Conservation (phyloP, 2,113 vertebrate species). For the Xiphorhynchus elegans region DNA sequence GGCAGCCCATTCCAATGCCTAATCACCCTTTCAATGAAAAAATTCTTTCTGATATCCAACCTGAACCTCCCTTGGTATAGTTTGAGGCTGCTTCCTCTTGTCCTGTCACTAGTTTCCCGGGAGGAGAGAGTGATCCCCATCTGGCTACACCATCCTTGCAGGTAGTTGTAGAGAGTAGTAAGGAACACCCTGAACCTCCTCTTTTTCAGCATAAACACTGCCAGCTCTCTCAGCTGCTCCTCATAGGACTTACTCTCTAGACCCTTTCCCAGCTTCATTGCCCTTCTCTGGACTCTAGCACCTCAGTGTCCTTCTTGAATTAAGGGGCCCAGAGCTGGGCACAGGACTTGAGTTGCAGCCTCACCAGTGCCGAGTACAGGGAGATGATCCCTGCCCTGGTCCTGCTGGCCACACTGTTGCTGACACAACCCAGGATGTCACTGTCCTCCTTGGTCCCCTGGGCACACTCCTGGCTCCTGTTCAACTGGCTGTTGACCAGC, state of each 20-base stretch:
- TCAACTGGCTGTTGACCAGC: background rate
- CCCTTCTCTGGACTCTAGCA: background rate
- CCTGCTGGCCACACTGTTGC: background rate
- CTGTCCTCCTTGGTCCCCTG: background rate
- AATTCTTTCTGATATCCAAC: background rate
- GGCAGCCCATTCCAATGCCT: background rate
- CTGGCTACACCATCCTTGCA: background rate
- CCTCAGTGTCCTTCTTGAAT: background rate
- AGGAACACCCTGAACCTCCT: background rate
- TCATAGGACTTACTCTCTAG: background rate
- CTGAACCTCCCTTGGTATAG: background rate
- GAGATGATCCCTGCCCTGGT: rapidly evolving
- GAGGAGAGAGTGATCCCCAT: rapidly evolving
- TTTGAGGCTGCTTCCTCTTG: background rate
- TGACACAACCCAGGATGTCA: background rate
- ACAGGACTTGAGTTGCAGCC: rapidly evolving
- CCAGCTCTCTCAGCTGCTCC: background rate
- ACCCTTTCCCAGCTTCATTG: background rate
- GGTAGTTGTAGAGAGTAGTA: background rate
- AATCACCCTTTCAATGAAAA: background rate
- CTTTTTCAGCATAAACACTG: background rate
- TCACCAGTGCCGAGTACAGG: rapidly evolving
- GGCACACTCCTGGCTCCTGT: background rate
- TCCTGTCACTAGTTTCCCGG: background rate
- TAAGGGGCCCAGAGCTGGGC: rapidly evolving